These are phyloP conservation scores for Beaufortia kweichowensis DNA, from an alignment of 2,113 vertebrate genomes.

Conservation along the genomic window DNA sequence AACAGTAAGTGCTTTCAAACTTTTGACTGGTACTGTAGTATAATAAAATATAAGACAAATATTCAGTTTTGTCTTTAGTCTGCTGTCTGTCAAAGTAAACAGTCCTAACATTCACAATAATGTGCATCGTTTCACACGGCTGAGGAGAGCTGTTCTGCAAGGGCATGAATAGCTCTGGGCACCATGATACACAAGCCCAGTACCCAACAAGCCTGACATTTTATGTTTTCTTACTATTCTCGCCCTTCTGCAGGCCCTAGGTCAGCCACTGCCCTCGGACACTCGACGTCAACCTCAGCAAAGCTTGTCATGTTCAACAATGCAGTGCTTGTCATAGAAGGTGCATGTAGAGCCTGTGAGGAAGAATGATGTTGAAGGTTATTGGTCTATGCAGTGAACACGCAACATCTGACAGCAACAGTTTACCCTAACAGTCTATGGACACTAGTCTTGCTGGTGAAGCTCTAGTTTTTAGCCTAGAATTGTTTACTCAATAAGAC, in stretches of 20 bases:
- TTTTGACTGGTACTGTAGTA: no score
- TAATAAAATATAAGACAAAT: no score
- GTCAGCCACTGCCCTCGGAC: constrained; percentile 70
- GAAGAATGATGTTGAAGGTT: neutral
- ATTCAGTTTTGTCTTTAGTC: no score
- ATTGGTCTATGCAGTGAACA: neutral
- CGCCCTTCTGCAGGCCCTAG: constrained; percentile 69
- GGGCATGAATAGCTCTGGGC: constrained; percentile 66
- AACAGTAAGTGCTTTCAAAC: no score
- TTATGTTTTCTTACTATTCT: constrained; percentile 62
- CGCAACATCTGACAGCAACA: neutral
- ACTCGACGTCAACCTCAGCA: constrained; percentile 74
- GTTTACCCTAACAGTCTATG: neutral
- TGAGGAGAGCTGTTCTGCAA: constrained; percentile 62
- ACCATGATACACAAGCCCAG: constrained; percentile 63
- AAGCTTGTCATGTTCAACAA: constrained; percentile 63
- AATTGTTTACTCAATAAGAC: no score
- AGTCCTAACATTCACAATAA: constrained; percentile 68
- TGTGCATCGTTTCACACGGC: constrained; percentile 61
- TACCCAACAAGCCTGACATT: constrained; percentile 68
- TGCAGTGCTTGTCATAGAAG: constrained; percentile 63
- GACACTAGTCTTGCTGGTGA: neutral
- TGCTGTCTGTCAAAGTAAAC: constrained; percentile 71
- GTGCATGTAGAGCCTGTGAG: constrained; percentile 39
- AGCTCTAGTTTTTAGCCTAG: neutral